Conservation (phyloP, 2,797 vertebrate genomes). For the Sebastes steindachneri region DNA sequence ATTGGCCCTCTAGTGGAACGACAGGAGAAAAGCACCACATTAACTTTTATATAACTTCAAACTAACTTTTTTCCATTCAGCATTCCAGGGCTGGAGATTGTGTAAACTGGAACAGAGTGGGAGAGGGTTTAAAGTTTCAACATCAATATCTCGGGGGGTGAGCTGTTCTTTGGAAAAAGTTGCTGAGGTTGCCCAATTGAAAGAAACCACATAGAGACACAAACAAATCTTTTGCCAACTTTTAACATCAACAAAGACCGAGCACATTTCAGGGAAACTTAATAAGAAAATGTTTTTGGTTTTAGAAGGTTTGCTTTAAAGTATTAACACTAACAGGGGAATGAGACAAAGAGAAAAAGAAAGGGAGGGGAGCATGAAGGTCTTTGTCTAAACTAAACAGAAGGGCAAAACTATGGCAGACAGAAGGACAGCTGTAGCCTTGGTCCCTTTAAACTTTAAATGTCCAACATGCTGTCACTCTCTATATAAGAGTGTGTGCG, state of each 20-base stretch:
- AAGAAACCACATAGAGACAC: slow-evolving; percentile 37
- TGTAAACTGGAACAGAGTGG: slow-evolving; percentile 46
- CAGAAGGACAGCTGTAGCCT: slow-evolving; percentile 77
- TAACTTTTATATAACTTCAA: slow-evolving; percentile 66
- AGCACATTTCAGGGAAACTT: slow-evolving; percentile 19
- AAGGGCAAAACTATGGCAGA: slow-evolving; percentile 51
- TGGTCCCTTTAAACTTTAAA: slow-evolving; percentile 86
- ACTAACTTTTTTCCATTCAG: slow-evolving; percentile 60
- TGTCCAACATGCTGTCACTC: slow-evolving; percentile 74
- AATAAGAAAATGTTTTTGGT: slow-evolving; percentile 4
- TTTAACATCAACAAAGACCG: slow-evolving; percentile 5
- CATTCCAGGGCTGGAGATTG: slow-evolving; percentile 59
- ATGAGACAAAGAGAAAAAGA: slow-evolving; percentile 10
- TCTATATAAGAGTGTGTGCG: slow-evolving; percentile 47
- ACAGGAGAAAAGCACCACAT: slow-evolving; percentile 41
- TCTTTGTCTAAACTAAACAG: slow-evolving; percentile 72
- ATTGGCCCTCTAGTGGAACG: slow-evolving; percentile 83
- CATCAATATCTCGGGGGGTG: slow-evolving; percentile 41
- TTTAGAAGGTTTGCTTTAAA: slow-evolving; percentile 14
- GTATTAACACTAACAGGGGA: not conserved
- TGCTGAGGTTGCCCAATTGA: slow-evolving; percentile 33
- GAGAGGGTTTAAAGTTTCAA: slow-evolving; percentile 65
- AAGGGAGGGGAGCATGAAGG: not conserved
- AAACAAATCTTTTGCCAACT: slow-evolving; percentile 54
- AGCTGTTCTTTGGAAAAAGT: slow-evolving; percentile 41